Base-by-base conservation (phyloP, 2,888 invertebrate species). In the Linyphia triangularis region DNA sequence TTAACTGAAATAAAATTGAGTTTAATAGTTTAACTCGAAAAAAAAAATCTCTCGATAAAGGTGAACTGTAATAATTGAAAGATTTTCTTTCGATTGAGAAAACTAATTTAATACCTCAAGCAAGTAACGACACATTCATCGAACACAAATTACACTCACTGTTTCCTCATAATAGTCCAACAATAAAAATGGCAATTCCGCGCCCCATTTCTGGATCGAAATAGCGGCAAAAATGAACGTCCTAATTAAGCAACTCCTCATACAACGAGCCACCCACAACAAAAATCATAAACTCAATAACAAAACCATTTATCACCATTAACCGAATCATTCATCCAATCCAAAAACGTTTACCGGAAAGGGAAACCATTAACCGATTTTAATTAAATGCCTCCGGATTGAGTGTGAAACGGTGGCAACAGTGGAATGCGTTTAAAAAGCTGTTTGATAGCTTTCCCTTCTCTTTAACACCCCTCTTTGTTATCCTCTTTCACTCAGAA, bases 331-430 rank as follows among this genome's bases (percentile, higher is more conserved):
- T 81, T 59, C 82, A 40, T 19, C 26, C 86, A 81, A 86, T 81
- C 86, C 79, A 86, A 86, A 86, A 86, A 86, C 86, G 65, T 78
- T 86, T 84, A 78, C 57, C 78, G 72, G 63, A 85, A 79, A 79
- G 43, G 81, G 43, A 57, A 59, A 43, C 67, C 73, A 78, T 85
- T 78, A 85, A 85, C 78, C 61, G 85, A 61, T 79, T 72, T 86
- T 86, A 86, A 86, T 86, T 86, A 86, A 86, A 26, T 63, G 65
- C 57, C 22, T 13, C 28, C 26, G 24, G 75, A 75, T 61, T 22
- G 75, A n/a, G 61, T 57, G n/a, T 24, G 65, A 51, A 51, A 51
- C 5, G 51, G 43, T 28, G 22, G 63, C 51, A 61, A 37, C 40
- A 40, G 9, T n/a, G 78, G 43, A 78, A 78, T 40, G 63, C 37